Evolutionary conservation across 2,113 vertebrate species (phyloP).

Genomic region (Parotia lawesii): DNA sequence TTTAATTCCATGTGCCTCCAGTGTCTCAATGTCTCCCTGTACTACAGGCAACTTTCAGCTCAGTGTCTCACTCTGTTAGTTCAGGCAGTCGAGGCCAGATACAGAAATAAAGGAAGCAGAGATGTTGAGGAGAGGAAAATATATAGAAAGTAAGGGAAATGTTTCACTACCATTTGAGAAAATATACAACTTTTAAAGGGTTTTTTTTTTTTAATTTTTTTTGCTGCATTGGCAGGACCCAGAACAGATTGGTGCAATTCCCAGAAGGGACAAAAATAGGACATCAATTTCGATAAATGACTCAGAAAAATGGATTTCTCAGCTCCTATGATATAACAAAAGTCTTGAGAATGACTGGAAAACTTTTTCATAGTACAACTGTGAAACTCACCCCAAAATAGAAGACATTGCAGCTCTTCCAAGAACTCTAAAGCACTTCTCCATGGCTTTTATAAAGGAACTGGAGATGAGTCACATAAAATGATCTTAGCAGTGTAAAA

Average conservation of each 20-base stretch:
- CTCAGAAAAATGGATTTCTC: not conserved
- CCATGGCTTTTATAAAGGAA: not conserved
- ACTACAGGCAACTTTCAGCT: not conserved
- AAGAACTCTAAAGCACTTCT: not conserved
- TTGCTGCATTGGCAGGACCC: not conserved
- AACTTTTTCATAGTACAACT: not conserved
- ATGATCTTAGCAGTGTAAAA: not conserved
- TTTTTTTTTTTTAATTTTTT: not conserved
- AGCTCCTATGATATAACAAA: not conserved
- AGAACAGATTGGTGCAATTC: not conserved
- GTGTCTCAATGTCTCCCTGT: not conserved
- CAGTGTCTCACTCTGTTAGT: not conserved
- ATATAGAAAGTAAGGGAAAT: not conserved
- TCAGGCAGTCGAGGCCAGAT: not conserved
- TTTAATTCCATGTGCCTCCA: not conserved
- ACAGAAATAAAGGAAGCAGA: not conserved
- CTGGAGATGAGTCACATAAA: not conserved
- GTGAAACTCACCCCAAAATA: not conserved
- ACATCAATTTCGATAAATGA: not conserved
- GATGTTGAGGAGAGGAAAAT: not conserved
- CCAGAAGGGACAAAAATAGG: not conserved
- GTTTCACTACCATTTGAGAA: not conserved
- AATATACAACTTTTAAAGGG: not conserved
- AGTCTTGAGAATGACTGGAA: not conserved
- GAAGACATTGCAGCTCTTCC: not conserved